Evolutionary conservation across 1,140 invertebrate species (phyloP).

Genomic region (Cataglyphis hispanica): DNA sequence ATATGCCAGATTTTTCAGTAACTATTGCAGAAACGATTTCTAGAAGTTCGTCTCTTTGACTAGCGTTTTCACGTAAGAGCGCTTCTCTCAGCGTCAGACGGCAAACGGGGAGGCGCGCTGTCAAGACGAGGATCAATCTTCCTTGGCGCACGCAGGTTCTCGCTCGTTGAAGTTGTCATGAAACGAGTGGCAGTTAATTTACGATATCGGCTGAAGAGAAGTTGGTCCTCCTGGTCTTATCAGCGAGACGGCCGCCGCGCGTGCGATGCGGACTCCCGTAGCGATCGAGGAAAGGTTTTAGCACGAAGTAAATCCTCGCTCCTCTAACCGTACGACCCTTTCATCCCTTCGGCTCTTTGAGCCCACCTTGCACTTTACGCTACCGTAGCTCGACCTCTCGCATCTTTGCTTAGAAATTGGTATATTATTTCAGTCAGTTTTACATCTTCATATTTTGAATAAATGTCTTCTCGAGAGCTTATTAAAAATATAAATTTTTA

Average conservation of each 20-base stretch:
- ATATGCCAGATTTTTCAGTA: conserved; percentile 1
- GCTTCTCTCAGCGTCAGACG: not conserved
- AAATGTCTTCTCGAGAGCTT: not conserved
- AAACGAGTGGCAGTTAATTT: conserved; percentile 66
- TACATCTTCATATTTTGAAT: conserved; percentile 37
- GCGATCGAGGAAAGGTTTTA: conserved; percentile 60
- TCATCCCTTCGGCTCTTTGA: conserved; percentile 34
- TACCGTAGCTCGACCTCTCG: not conserved
- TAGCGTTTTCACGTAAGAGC: conserved; percentile 34
- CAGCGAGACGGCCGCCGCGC: conserved; percentile 22
- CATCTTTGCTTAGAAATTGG: not conserved
- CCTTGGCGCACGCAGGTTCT: conserved; percentile 24
- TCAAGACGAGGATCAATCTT: conserved; percentile 52
- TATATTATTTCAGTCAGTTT: conserved; percentile 5
- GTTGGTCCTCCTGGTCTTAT: conserved; percentile 59
- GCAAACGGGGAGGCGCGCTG: conserved; percentile 6
- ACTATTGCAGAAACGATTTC: conserved; percentile 28
- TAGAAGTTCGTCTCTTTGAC: conserved; percentile 40
- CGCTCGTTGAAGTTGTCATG: conserved; percentile 60
- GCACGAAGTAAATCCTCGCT: conserved; percentile 45
- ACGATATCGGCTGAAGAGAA: conserved; percentile 37
- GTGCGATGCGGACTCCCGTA: conserved; percentile 21
- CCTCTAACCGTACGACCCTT: conserved; percentile 44
- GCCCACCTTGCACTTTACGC: not conserved
- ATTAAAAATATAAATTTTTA: not conserved